phyloP scores from a whole-genome alignment of 2,797 vertebrate species.

The Lagodon rhomboides region DNA sequence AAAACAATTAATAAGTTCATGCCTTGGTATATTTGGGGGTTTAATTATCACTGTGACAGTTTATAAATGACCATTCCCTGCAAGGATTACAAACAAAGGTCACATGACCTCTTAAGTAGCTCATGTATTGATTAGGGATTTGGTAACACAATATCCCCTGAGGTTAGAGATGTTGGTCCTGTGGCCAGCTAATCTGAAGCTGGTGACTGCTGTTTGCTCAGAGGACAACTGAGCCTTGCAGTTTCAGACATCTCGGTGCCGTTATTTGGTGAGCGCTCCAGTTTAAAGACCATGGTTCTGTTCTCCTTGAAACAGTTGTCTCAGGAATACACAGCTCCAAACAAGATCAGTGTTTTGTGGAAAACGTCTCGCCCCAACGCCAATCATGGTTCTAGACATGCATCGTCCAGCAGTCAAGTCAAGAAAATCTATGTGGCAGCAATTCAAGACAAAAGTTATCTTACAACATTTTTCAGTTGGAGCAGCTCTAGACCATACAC shows the following conservation, averaged over 20 bases:
- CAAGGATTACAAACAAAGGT: neutral
- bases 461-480: too few species aligned
- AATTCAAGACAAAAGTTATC: too few species aligned
- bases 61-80: neutral
- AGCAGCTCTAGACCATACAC: too few species aligned
- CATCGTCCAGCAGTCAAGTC: too few species aligned
- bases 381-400: too few species aligned
- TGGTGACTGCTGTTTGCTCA: slow-evolving; percentile 17
- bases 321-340: neutral
- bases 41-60: neutral
- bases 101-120: slow-evolving; percentile 19
- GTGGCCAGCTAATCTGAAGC: slow-evolving; percentile 25
- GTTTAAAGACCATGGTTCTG: neutral
- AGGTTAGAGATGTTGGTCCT: slow-evolving; percentile 23
- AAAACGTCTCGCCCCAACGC: neutral
- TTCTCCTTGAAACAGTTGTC: neutral
- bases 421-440: too few species aligned
- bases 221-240: slow-evolving; percentile 19
- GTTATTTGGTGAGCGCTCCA: neutral
- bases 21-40: neutral
- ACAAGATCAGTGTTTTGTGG: neutral
- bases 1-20: neutral
- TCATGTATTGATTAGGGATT: slow-evolving; percentile 36
- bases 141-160: slow-evolving; percentile 41
- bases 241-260: slow-evolving; percentile 40